Evolutionary conservation across 2,888 invertebrate genomes (phyloP).

Genomic region (Tineola bisselliella): DNA sequence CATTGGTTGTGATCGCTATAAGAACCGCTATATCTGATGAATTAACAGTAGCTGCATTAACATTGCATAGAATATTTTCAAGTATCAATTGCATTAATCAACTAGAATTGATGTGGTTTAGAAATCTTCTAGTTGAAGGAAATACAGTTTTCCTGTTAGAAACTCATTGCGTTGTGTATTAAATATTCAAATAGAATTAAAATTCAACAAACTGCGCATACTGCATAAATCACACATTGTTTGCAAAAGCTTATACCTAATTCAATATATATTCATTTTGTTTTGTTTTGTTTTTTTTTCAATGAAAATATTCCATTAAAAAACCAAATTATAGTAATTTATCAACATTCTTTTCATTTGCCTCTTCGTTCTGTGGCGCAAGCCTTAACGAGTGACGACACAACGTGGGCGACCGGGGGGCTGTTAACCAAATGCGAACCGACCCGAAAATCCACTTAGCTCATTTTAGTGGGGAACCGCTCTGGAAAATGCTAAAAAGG

Average conservation of each 20-base stretch:
- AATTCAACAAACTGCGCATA: too few relatives aligned
- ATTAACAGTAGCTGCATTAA: background rate
- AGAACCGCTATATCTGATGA: background rate
- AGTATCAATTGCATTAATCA: background rate
- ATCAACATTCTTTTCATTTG: constrained; percentile 11
- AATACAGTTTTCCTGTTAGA: background rate
- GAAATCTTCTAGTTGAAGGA: constrained; percentile 3
- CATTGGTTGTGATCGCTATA: too few relatives aligned
- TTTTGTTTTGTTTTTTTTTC: background rate
- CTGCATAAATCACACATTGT: too few relatives aligned
- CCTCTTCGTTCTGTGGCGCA: constrained; percentile 19
- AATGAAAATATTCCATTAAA: background rate
- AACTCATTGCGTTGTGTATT: background rate
- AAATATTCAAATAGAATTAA: background rate
- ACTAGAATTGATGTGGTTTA: background rate
- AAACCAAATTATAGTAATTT: constrained; percentile 1
- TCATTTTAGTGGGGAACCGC: constrained; percentile 15
- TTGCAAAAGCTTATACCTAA: too few relatives aligned
- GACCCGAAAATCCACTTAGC: constrained; percentile 64
- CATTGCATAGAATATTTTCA: background rate
- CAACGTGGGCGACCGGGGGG: constrained; percentile 36
- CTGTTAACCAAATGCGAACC: constrained; percentile 52
- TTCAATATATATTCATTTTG: too few relatives aligned
- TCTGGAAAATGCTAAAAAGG: constrained; percentile 15
- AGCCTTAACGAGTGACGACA: constrained; percentile 39